Evolutionary conservation across 2,113 vertebrate genomes (phyloP), one percentile per base, ranked within the genome.

Genomic region (Callipepla californica): DNA sequence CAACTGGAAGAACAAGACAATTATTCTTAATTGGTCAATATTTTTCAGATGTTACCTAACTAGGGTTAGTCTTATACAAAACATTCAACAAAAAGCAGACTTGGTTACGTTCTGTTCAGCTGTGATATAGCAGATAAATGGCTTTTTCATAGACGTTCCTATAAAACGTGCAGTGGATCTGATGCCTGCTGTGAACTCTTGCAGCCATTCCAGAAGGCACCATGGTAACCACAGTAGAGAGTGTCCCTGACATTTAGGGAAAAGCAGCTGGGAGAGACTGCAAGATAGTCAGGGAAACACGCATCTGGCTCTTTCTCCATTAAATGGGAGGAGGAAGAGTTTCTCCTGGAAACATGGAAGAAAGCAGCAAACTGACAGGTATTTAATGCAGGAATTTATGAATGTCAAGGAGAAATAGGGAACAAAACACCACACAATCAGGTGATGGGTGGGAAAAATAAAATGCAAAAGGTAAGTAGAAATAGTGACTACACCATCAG

Each of bases 161-260:
- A 3, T 32, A 7, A 63, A 75, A 68, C 0, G 4, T 88, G 76
- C 63, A 23, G 84, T 13, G 85, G 36, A 62, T 68, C 88, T 48
- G 61, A 89, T 68, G 89, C 67, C 59, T 63, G 42, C 40, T 51
- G 79, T 5, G 85, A 80, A 25, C 22, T 57, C 40, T 18, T 1
- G 81, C 72, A 75, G 68, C 72, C 62, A 28, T 22, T 62, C 75
- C 78, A 61, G 79, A 75, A 67, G 0, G 23, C 82, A 86, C 95
- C 96, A 90, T 86, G 85, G 95, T 13, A 96, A 96, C 96, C 76
- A 91, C 0, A 3, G 68, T 58, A 73, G 15, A 94, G 69, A 76
- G 26, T 2, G 38, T 15, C 80, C 85, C 57, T 93, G 91, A 90
- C 94, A 96, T 96, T 94, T 88, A 75, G 76, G 65, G 61, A 94